Evolutionary conservation across 2,113 vertebrate species (phyloP).

Genomic region (Phalacrocorax aristotelis): DNA sequence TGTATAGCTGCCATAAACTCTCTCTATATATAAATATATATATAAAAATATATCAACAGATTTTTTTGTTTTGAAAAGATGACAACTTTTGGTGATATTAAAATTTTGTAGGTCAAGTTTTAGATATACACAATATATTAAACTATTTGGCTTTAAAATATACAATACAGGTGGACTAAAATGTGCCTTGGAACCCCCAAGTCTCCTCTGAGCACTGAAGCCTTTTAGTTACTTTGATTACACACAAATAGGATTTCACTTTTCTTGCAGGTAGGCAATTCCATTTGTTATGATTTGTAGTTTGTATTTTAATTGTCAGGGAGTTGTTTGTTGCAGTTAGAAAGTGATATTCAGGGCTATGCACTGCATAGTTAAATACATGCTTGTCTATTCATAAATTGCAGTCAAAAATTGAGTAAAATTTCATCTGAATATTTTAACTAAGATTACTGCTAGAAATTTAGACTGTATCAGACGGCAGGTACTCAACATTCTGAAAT

Average conservation of each 20-base stretch:
- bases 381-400: neutral
- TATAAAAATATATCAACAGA: neutral
- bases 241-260: neutral
- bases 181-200: neutral
- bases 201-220: neutral
- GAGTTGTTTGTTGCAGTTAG: neutral
- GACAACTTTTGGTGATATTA: neutral
- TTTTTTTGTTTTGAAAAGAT: neutral
- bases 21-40: neutral
- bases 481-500: neutral
- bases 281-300: neutral
- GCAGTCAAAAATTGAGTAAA: neutral
- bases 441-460: neutral
- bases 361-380: neutral
- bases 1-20: neutral
- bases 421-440: neutral
- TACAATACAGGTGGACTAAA: neutral
- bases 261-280: neutral
- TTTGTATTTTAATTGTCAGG: neutral
- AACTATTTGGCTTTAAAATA: neutral
- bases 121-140: neutral
- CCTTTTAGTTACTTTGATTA: neutral
- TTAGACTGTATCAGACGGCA: neutral
- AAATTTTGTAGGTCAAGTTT: neutral
- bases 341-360: neutral